Evolutionary conservation across 2,888 invertebrate genomes (phyloP), one percentile per base, ranked within the genome.

Genomic region (Andrena camellia): DNA sequence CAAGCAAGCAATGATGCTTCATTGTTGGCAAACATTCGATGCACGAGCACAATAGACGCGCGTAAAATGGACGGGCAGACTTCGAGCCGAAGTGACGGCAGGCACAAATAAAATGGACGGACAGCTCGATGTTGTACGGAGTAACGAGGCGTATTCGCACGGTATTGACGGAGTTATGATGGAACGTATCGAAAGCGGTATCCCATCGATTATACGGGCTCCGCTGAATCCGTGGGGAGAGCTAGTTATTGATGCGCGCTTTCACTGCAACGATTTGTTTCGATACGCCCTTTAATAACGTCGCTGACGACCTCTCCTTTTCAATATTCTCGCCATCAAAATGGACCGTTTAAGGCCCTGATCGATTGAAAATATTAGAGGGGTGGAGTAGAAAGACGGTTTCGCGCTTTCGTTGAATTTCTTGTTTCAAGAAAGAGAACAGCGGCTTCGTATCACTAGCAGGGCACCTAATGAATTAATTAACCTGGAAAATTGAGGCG

Each of bases 101-200:
- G 31, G 67, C 33, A 26, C 48, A 72, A 83, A 71, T 78, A 71
- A 74, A 84, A 86, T 78, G 67, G 63, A 62, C 64, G 60, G 60
- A 60, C 62, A 60, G 70, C 29, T n/a, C 52, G 71, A 70, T 31
- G 78, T 66, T 80, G 77, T 78, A 69, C 50, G 52, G 81, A 66
- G 74, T 87, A 87, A 84, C 82, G 78, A 79, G 60, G 72, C 71
- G 78, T 76, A 63, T 77, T 73, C 74, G 69, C 54, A 31, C 79
- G 74, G 76, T 87, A 82, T 77, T 73, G 66, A 87, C 71, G 68
- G 57, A 76, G 81, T 81, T 75, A 76, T 86, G 87, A 84, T 79
- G 68, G 84, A 69, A 84, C 74, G 81, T 76, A 66, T 73, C 76
- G 82, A 54, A 81, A 76, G 79, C 66, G 68, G 80, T 84, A 75